Conservation (phyloP, 1,140 invertebrate species). For the Tetramorium simillimum region DNA sequence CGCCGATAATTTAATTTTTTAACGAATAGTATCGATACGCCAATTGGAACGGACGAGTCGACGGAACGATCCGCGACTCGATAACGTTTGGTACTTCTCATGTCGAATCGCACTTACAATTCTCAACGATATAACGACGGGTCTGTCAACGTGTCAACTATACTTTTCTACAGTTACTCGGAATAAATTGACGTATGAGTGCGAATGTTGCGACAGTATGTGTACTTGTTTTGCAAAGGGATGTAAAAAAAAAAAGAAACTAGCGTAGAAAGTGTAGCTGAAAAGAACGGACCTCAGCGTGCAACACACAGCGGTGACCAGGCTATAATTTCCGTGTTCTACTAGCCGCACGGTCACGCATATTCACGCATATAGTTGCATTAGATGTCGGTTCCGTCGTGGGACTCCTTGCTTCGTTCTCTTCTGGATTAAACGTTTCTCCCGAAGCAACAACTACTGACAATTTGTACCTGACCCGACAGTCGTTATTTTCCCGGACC, state of each 20-base stretch:
- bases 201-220: not conserved
- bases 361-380: slow-evolving; percentile 34
- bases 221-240: slow-evolving; percentile 12
- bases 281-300: slow-evolving; percentile 14
- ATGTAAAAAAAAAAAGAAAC: slow-evolving; percentile 29
- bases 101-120: slow-evolving; percentile 8
- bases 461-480: slow-evolving; percentile 41
- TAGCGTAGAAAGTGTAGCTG: slow-evolving; percentile 35
- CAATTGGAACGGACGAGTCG: not conserved
- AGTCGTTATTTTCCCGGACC: slow-evolving; percentile 40
- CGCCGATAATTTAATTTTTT: slow-evolving; percentile 50
- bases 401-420: slow-evolving; percentile 18
- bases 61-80: not conserved
- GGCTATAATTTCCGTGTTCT: slow-evolving; percentile 61
- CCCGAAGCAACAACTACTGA: not conserved
- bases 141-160: slow-evolving; percentile 20
- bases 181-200: not conserved
- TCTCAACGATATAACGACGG: not conserved
- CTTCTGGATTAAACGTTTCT: slow-evolving; percentile 35
- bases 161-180: not conserved
- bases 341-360: slow-evolving; percentile 43
- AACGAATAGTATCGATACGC: slow-evolving; percentile 10
- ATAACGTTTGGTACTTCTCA: slow-evolving; percentile 2
- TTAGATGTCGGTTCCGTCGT: not conserved
- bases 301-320: not conserved